These are phyloP conservation scores for Epinotia nisella DNA, from an alignment of 2,888 invertebrate genomes.

Conservation along the genomic window DNA sequence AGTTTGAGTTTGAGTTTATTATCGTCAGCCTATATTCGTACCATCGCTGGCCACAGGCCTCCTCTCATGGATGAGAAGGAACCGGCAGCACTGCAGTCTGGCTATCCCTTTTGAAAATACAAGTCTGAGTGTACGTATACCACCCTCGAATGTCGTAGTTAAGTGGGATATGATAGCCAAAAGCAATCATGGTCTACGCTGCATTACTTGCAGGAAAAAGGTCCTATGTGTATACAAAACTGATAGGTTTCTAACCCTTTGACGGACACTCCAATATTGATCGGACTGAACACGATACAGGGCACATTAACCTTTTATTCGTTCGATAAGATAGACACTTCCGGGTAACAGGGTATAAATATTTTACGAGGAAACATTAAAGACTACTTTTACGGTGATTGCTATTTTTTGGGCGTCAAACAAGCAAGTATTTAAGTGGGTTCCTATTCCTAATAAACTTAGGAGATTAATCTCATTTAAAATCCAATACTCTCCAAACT, in stretches of 20 bases:
- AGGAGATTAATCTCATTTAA: too few relatives aligned
- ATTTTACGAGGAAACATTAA: conserved; percentile 28
- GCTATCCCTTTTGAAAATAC: too few relatives aligned
- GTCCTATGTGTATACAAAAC: not conserved
- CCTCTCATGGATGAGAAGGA: too few relatives aligned
- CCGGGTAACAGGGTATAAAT: conserved; percentile 34
- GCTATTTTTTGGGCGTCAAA: not conserved
- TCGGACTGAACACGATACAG: conserved; percentile 15
- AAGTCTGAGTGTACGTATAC: not conserved
- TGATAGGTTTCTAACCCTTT: not conserved
- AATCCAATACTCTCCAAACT: too few relatives aligned
- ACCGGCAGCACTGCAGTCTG: too few relatives aligned
- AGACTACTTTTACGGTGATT: conserved; percentile 25
- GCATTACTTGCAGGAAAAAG: not conserved
- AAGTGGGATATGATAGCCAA: not conserved
- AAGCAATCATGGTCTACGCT: not conserved
- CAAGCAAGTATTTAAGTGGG: too few relatives aligned
- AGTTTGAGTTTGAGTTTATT: too few relatives aligned
- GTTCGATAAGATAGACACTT: conserved; percentile 29
- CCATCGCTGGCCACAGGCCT: too few relatives aligned
- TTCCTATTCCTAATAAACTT: too few relatives aligned
- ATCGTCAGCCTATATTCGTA: too few relatives aligned
- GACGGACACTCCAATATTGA: not conserved
- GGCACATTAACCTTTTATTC: conserved; percentile 40
- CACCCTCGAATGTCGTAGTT: not conserved